Base-by-base conservation (phyloP, 2,797 vertebrate genomes). In the Macrochelys suwanniensis region DNA sequence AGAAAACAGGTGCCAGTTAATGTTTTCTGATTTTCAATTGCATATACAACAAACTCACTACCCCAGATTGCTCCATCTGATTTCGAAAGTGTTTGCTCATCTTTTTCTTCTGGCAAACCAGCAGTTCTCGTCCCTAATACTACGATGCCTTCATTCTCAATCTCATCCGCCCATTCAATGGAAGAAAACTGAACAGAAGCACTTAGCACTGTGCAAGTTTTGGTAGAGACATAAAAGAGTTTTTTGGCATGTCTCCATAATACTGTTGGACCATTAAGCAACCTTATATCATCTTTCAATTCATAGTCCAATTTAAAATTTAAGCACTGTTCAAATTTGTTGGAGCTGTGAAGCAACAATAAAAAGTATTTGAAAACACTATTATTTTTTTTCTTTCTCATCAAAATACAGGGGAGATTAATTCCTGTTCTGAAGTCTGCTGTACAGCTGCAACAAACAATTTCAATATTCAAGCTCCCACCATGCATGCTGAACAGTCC, bases 211-310 rank as follows among this genome's bases (percentile, higher is more conserved):
- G 96, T 96, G 12, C 95, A 79, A 49, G 97, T 95, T 87, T 97
- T 84, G 5, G 97, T 85, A 53, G 99, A 99, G 26, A 98, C 94
- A 90, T 97, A 99, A 94, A 98, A 99, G 57, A 99, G 96, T 9
- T 94, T 92, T 61, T 97, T 96, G 4, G 90, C 89, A 45, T 98
- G 97, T 31, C 95, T 98, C 99, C 99, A 99, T 82, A 99, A 49
- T 94, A 99, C 86, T 1, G 98, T 98, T 51, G 99, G 99, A 13
- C 99, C 99, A 80, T 95, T 84, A 76, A 99, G 97, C 93, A 99
- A 96, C 10, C 83, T 97, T 89, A 99, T 77, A 7, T 87, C 82
- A 12, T 98, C 98, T 37, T 95, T 95, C 59, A 99, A 96, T 76
- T 98, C 97, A 96, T 99, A 98, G 23, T 98, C 97, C n/a, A 99